Base-by-base conservation (phyloP, 2,113 vertebrate genomes). In the Cyphomyrus discorhynchus region DNA sequence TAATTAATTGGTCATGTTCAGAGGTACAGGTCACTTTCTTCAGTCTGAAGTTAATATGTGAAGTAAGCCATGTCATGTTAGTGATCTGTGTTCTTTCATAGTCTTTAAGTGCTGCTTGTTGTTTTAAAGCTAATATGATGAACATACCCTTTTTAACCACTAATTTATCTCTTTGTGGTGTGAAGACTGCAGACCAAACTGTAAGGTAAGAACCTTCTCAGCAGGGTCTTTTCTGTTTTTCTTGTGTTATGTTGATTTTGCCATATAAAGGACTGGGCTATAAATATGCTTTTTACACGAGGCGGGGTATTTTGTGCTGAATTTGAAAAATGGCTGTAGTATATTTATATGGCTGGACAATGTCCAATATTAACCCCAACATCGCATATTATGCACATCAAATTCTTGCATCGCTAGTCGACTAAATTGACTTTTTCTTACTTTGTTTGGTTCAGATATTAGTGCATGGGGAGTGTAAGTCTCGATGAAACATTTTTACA, bases 151-250 rank as follows among this genome's bases (percentile, higher is more conserved):
- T 39, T 80, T 6, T 80, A 80, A 80, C 31, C 74, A 80, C 74
- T 80, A 42, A 39, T 91, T 39, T 89, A 74, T 92, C 6, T 82
- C 0, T 17, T 62, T 17, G 47, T 70, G 88, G 83, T 8, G 89
- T 91, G 90, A 93, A 98, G 98, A 98, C 95, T 98, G 98, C 95
- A 97, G 96, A 92, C 97, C 97, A 62, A 98, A 98, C 91, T 98
- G 98, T 93, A 98, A 98, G 97, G 97, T 98, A 96, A 95, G 93
- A 50, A 5, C 2, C 62, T 10, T 24, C 8, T 53, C 6, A 4
- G 19, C 6, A 27, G 52, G 4, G 3, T 70, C 17, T 66, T 62
- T 19, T 47, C 89, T 13, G 4, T 88, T 3, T 52, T 24, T 10
- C 24, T 53, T 1, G 21, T 1, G 21, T 50, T 62, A n/a, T 58